Conservation (phyloP, 2,797 vertebrate genomes). For the Pyrocephalus nanus region DNA sequence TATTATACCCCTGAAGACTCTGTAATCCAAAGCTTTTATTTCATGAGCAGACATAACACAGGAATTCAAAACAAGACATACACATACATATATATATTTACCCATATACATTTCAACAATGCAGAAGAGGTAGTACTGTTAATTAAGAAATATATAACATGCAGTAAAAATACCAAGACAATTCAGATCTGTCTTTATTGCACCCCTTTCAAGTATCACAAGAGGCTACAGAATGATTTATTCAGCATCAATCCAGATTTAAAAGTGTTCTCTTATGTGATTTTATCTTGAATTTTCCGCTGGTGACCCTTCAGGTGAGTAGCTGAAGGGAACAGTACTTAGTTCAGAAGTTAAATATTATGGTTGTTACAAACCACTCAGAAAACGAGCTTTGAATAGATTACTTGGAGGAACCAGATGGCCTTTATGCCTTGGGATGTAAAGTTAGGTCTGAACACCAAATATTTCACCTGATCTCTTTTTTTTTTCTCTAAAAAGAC, state of each 20-base stretch:
- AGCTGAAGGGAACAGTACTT: not conserved
- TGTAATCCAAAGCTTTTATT: not conserved
- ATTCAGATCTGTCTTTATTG: not conserved
- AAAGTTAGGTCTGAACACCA: not conserved
- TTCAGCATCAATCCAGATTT: not conserved
- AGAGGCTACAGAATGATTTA: not conserved
- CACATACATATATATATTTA: not conserved
- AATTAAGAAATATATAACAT: not conserved
- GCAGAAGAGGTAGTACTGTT: constrained; percentile 29
- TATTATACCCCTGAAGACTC: not conserved
- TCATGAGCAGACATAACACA: not conserved
- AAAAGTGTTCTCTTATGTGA: not conserved
- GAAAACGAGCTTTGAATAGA: not conserved
- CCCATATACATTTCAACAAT: not conserved
- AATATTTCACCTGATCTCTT: not conserved
- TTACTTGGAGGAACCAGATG: not conserved
- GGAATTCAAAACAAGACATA: not conserved
- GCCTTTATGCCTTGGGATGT: not conserved
- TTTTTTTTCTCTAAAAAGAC: not conserved
- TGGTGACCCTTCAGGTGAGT: not conserved
- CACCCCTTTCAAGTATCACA: not conserved
- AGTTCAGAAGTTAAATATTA: not conserved
- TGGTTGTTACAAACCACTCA: not conserved
- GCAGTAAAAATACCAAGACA: not conserved
- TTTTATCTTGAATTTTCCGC: not conserved